A percentile compares a stretch with the other conserved stretches of the same genome.
These are phyloP conservation scores for Procavia capensis DNA, from an alignment of 2,113 vertebrate genomes.

Conservation along the genomic window DNA sequence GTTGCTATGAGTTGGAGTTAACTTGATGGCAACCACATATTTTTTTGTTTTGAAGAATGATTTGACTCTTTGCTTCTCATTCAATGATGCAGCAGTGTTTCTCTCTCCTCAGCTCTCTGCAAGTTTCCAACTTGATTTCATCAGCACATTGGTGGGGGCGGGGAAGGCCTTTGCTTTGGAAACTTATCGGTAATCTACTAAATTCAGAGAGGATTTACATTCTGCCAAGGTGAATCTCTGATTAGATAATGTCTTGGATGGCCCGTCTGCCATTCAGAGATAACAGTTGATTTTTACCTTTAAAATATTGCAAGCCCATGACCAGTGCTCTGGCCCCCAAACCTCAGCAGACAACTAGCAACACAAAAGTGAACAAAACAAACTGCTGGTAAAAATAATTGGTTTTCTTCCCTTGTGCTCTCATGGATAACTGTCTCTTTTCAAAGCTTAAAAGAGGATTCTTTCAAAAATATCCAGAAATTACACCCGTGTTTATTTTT, in stretches of 20 bases:
- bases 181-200: slow-evolving; percentile 49
- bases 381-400: slow-evolving; percentile 40
- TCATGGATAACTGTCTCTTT: slow-evolving; percentile 1
- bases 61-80: neutral
- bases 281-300: slow-evolving; percentile 48
- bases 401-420: neutral
- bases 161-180: neutral
- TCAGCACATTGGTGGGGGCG: neutral
- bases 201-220: slow-evolving; percentile 43
- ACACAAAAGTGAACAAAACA: slow-evolving; percentile 55
- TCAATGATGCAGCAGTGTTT: neutral
- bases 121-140: neutral
- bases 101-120: neutral
- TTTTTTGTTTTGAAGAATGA: neutral
- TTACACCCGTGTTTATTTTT: neutral
- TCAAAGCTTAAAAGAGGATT: neutral
- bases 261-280: neutral
- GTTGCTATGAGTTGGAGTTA: neutral
- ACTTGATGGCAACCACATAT: neutral
- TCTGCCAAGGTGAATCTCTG: neutral
- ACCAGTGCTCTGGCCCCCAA: neutral
- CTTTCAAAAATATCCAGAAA: neutral
- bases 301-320: slow-evolving; percentile 4
- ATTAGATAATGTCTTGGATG: neutral
- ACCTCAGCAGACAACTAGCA: slow-evolving; percentile 27